These are phyloP conservation scores for Oceanodroma leucorhoa DNA, from an alignment of 2,797 vertebrate genomes.

Conservation along the genomic window DNA sequence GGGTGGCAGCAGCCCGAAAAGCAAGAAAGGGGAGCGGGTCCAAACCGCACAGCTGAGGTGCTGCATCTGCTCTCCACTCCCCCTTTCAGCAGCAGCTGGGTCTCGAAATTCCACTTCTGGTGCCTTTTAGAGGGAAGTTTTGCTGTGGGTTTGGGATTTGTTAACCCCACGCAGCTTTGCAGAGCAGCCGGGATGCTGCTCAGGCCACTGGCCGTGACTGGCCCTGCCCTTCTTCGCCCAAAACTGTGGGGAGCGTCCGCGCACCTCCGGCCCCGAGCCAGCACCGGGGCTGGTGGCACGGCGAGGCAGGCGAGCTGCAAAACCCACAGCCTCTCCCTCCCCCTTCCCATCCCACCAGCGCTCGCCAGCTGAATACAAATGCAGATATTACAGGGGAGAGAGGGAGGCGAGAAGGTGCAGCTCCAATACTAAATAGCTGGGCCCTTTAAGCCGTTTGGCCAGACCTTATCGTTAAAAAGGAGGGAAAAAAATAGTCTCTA, in stretches of 20 bases:
- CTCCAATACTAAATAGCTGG: constrained; percentile 63
- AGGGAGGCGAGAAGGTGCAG: constrained; percentile 18
- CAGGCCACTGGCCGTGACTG: accelerated
- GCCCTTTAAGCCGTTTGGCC: constrained; percentile 55
- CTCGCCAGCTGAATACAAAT: constrained; percentile 54
- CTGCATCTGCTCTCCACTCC: not conserved
- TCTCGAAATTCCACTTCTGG: not conserved
- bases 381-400: constrained; percentile 27
- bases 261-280: not conserved
- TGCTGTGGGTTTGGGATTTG: not conserved
- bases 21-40: not conserved
- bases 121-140: not conserved
- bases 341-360: not conserved
- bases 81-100: not conserved
- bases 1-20: not conserved
- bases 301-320: not conserved
- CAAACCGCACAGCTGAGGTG: not conserved
- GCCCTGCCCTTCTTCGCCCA: not conserved
- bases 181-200: accelerated
- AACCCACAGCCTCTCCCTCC: not conserved
- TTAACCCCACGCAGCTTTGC: not conserved
- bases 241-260: accelerated
- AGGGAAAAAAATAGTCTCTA: constrained; percentile 7
- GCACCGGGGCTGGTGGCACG: not conserved
- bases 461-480: constrained; percentile 32